Conservation (phyloP, 2,888 invertebrate genomes). For the Heliconius hortense region DNA sequence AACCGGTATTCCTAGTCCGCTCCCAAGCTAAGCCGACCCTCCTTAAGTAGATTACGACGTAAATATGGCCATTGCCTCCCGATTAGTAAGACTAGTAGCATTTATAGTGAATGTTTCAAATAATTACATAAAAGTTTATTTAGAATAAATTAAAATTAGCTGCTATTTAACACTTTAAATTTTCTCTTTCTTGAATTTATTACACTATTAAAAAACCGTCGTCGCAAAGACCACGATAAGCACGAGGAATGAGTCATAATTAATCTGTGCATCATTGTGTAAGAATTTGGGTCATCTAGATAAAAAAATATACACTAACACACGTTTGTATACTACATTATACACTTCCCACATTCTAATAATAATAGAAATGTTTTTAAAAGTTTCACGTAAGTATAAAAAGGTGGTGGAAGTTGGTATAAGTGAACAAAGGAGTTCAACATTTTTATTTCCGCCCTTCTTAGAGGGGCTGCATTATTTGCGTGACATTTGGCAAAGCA, state of each 20-base stretch:
- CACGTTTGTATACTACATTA: neutral
- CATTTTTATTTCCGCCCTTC: constrained; percentile 16
- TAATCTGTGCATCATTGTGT: constrained; percentile 50
- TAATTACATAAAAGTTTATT: neutral
- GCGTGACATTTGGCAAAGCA: constrained; percentile 35
- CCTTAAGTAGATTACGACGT: constrained; percentile 67
- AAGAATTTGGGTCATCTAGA: constrained; percentile 59
- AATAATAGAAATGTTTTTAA: constrained; percentile 1
- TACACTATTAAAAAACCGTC: constrained; percentile 43
- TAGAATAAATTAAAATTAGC: neutral
- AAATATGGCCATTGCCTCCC: constrained; percentile 51
- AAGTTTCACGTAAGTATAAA: constrained; percentile 2
- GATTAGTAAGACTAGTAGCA: constrained; percentile 37
- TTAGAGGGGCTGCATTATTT: constrained; percentile 31
- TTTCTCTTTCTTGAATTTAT: neutral
- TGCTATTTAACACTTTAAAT: neutral
- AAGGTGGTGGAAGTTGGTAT: neutral
- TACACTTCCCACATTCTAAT: constrained; percentile 30
- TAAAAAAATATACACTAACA: constrained; percentile 50
- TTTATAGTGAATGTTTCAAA: constrained; percentile 8
- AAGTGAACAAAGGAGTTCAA: neutral
- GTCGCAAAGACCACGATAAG: constrained; percentile 56
- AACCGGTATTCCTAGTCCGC: constrained; percentile 61
- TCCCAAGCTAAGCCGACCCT: constrained; percentile 51
- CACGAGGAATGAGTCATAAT: constrained; percentile 56